phyloP scores from a whole-genome alignment of 2,888 invertebrate genomes.

The Macrophya alboannulata region DNA sequence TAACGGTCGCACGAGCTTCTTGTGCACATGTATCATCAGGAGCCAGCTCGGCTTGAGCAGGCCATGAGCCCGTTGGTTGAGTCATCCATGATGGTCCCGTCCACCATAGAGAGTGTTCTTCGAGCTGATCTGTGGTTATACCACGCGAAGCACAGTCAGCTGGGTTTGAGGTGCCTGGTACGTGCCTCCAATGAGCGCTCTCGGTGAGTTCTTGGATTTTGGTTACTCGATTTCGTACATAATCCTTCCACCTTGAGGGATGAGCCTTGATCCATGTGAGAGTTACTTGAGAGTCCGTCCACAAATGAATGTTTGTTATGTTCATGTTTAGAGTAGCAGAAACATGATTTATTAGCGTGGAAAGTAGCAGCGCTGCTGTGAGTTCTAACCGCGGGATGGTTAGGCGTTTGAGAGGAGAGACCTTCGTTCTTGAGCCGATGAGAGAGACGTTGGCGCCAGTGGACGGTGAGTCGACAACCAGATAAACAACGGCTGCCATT shows the following conservation, averaged over 20 bases:
- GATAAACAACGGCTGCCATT: constrained; percentile 58
- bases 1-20: neutral
- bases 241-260: constrained; percentile 60
- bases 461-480: constrained; percentile 34
- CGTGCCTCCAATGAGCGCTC: constrained; percentile 53
- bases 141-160: constrained; percentile 62
- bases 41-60: neutral
- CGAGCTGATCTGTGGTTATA: constrained; percentile 53
- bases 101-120: constrained; percentile 57
- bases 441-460: neutral
- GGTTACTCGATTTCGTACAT: constrained; percentile 59
- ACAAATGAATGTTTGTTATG: constrained; percentile 16
- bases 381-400: constrained; percentile 56
- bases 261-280: constrained; percentile 18
- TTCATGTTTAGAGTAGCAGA: constrained; percentile 44
- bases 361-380: constrained; percentile 58
- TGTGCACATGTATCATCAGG: neutral
- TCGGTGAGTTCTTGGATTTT: constrained; percentile 59
- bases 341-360: constrained; percentile 57
- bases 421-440: constrained; percentile 54
- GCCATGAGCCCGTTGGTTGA: constrained; percentile 42
- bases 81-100: constrained; percentile 58
- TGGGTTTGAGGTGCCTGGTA: constrained; percentile 61
- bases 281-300: constrained; percentile 25
- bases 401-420: constrained; percentile 51